Percentiles rank a stretch among this genome's conserved stretches.
Conservation (phyloP, 23 tunicate genomes). For the Styela plicata region DNA sequence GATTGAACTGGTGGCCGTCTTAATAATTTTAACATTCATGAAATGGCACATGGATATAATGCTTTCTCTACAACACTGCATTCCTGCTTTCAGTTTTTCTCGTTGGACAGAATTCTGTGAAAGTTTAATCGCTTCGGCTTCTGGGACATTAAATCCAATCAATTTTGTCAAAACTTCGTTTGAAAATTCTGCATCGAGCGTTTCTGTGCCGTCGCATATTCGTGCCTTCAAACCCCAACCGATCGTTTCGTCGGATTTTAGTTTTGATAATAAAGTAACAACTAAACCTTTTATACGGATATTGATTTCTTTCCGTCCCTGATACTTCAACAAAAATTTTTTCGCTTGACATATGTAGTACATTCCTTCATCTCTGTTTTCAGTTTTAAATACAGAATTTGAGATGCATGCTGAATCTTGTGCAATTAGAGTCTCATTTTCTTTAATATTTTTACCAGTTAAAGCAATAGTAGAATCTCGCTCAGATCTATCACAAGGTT, state of each 20-base stretch:
- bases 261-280: constrained; percentile 69
- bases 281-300: constrained; percentile 48
- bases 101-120: not conserved
- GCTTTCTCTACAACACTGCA: not conserved
- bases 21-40: constrained; percentile 7
- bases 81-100: not conserved
- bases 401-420: too few relatives aligned
- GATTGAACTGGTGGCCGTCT: not conserved
- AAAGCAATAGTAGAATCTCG: too few relatives aligned
- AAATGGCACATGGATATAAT: constrained; percentile 25
- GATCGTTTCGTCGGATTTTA: constrained; percentile 22
- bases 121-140: constrained; percentile 26
- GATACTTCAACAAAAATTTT: not conserved
- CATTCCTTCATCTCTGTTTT: too few relatives aligned
- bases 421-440: too few relatives aligned
- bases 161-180: constrained; percentile 55
- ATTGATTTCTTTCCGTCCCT: not conserved
- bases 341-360: not conserved
- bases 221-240: constrained; percentile 64
- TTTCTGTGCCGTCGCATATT: constrained; percentile 80
- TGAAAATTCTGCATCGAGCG: constrained; percentile 63
- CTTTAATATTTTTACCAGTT: too few relatives aligned
- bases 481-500: too few relatives aligned
- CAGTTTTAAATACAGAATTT: too few relatives aligned
- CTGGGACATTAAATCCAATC: constrained; percentile 49